A percentile compares a stretch with the other conserved stretches of the same genome.
These are phyloP conservation scores for Mechanitis messenoides DNA, from an alignment of 2,888 invertebrate genomes.

Conservation along the genomic window DNA sequence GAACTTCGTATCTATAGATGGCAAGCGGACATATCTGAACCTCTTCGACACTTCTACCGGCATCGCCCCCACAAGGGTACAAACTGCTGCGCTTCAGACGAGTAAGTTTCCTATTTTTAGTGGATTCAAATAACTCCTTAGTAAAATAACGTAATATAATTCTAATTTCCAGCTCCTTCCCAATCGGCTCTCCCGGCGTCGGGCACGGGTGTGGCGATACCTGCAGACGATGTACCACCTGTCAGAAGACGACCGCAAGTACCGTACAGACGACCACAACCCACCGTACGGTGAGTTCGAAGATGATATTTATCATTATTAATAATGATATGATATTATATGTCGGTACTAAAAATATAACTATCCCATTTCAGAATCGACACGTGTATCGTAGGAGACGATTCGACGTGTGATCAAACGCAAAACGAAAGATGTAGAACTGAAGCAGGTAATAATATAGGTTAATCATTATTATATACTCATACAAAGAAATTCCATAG, in stretches of 20 bases:
- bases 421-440: constrained; percentile 93
- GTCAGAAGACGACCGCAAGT: constrained; percentile 72
- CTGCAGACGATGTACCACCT: constrained; percentile 73
- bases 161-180: constrained; percentile 27
- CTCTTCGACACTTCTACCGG: constrained; percentile 82
- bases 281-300: constrained; percentile 77
- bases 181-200: constrained; percentile 36
- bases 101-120: constrained; percentile 36
- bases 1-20: constrained; percentile 94
- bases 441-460: constrained; percentile 73
- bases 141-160: not conserved
- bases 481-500: not conserved
- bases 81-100: constrained; percentile 43
- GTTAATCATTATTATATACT: not conserved
- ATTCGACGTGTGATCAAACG: constrained; percentile 91
- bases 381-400: constrained; percentile 95
- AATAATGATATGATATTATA: not conserved
- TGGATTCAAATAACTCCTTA: not conserved
- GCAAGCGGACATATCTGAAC: constrained; percentile 91
- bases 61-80: constrained; percentile 48
- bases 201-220: constrained; percentile 81
- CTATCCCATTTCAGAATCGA: constrained; percentile 80
- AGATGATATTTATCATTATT: not conserved
- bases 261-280: constrained; percentile 79
- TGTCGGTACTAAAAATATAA: not conserved